Evolutionary conservation across 2,113 vertebrate species (phyloP).

Genomic region (Plecotus auritus): DNA sequence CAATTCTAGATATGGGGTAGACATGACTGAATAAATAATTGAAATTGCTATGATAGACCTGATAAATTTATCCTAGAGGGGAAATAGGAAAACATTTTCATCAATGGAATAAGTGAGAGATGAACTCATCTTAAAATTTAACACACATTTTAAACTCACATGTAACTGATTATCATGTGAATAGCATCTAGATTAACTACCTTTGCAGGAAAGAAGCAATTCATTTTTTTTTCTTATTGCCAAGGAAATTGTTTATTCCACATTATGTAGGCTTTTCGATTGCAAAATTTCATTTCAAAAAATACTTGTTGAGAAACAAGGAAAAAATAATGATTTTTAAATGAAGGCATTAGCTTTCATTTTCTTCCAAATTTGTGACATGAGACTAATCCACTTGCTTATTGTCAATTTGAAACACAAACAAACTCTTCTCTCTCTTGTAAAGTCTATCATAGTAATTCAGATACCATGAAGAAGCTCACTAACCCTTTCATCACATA

Average conservation of each 20-base stretch:
- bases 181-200: neutral
- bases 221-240: neutral
- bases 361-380: neutral
- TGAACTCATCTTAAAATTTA: neutral
- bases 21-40: neutral
- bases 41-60: neutral
- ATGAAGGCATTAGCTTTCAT: neutral
- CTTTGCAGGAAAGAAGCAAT: neutral
- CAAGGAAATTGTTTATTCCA: neutral
- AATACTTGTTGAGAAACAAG: slow-evolving; percentile 5
- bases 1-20: neutral
- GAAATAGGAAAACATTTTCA: neutral
- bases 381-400: neutral
- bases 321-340: neutral
- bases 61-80: neutral
- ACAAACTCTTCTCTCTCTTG: neutral
- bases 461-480: neutral
- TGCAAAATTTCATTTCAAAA: slow-evolving; percentile 38
- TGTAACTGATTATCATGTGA: neutral
- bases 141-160: neutral
- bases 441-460: neutral
- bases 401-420: neutral
- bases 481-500: neutral
- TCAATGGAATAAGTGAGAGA: neutral
- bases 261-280: slow-evolving; percentile 1